Base-by-base conservation (phyloP, 2,797 vertebrate species). In the Acanthornis magna region DNA sequence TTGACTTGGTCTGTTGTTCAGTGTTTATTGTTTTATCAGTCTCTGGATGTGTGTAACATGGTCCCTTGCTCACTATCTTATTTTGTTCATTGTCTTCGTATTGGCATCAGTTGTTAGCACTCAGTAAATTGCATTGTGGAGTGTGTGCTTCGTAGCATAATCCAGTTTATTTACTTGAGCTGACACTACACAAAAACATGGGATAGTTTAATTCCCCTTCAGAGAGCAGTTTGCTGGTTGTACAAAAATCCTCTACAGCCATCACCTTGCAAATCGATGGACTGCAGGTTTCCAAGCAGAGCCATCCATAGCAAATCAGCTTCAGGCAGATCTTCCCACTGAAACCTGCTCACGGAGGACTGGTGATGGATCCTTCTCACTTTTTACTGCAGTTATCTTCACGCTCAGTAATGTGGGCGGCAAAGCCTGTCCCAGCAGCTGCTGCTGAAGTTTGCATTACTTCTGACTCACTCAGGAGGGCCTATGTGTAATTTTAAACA, bases 381-480 rank as follows among this genome's bases (percentile, higher is more conserved):
- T 87, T 76, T 18, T 32, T 32, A 7, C 70, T 75, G 45, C 91
- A 92, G 57, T 87, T 96, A 89, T 91, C 94, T 95, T 88, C 77
- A 3, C n/a, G 26, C 85, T 61, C 53, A 90, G 80, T 68, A 19
- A 40, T 86, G 91, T 88, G 94, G 91, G 94, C 70, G 77, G 75
- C 22, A 57, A 85, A 92, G 86, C 96, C 95, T 80, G 93, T 74
- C 97, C 96, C 93, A 93, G 91, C 94, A 95, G 93, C 90, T 95
- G 91, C 88, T 89, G 3, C 94, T 96, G 54, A 61, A 96, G 95
- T 97, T 94, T 92, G 97, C 73, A 88, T 97, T 97, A 78, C 95
- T 97, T 96, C 94, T 97, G 97, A 97, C 96, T 97, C 97, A 92
- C 91, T 91, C 93, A 97, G 93, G 96, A 97, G 96, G 93, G 74